Conservation (phyloP, 2,113 vertebrate species). For the Tinamus guttatus region DNA sequence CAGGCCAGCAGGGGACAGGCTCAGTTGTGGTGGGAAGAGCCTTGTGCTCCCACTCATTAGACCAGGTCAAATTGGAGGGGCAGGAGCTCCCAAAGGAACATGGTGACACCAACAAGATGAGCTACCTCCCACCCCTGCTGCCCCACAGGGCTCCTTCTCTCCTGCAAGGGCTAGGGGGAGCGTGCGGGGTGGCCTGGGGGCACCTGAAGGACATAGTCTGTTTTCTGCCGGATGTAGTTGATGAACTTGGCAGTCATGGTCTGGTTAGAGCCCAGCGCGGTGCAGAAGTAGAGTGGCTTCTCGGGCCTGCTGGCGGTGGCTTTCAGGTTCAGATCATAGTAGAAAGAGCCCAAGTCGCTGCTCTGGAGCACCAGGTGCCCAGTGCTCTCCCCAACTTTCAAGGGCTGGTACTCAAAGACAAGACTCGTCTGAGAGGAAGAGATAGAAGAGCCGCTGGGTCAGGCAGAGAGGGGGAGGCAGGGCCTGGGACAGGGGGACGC, state of each 20-base stretch:
- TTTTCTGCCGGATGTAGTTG: conserved; percentile 82
- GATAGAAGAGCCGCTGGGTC: neutral
- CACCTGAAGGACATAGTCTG: conserved; percentile 85
- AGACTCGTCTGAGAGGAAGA: conserved; percentile 73
- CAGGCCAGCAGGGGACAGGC: no score
- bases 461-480: neutral
- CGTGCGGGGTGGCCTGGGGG: neutral
- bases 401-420: conserved; percentile 86
- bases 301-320: conserved; percentile 77
- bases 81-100: fast-evolving
- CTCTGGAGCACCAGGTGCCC: conserved; percentile 79
- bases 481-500: neutral
- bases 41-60: neutral
- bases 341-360: conserved; percentile 81
- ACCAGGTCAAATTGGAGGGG: neutral
- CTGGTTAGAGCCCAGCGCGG: conserved; percentile 82
- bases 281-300: conserved; percentile 81
- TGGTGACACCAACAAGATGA: neutral
- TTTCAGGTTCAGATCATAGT: conserved; percentile 83
- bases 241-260: conserved; percentile 78
- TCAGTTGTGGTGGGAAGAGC: neutral
- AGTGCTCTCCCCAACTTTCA: conserved; percentile 75
- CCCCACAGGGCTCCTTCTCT: neutral
- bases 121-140: neutral
- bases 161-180: neutral